Evolutionary conservation across 2,797 vertebrate species (phyloP).

Genomic region (Brotogeris chrysoptera): DNA sequence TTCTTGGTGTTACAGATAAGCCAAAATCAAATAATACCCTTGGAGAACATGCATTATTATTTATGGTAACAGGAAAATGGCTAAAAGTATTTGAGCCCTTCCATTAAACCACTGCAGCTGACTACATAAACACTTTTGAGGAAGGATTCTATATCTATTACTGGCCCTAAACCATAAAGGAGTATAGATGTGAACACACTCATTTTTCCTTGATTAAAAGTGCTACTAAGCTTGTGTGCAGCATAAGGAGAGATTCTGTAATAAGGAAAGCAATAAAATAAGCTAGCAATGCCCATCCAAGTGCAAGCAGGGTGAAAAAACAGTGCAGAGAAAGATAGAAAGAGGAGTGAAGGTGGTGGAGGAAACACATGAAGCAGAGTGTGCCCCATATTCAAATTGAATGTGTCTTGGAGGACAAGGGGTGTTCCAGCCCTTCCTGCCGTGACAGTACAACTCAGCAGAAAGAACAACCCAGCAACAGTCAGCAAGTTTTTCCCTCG

Average conservation of each 20-base stretch:
- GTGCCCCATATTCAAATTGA: background rate
- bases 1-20: background rate
- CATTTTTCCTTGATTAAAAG: background rate
- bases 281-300: background rate
- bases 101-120: background rate
- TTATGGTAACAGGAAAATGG: background rate
- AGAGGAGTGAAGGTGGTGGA: background rate
- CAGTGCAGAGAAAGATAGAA: background rate
- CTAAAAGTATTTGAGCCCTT: background rate
- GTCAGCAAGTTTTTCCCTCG: background rate
- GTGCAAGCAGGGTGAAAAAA: background rate
- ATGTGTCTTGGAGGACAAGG: background rate
- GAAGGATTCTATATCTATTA: background rate
- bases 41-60: background rate
- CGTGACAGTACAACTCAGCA: accelerated
- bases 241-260: background rate
- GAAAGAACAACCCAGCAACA: conserved; percentile 4
- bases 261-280: background rate
- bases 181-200: background rate
- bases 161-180: background rate
- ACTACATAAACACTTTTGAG: background rate
- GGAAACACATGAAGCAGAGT: background rate
- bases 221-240: background rate
- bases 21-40: background rate
- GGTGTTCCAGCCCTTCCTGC: background rate